These are phyloP conservation scores for Terrapene triunguis DNA, from an alignment of 2,113 vertebrate species.

Conservation along the genomic window DNA sequence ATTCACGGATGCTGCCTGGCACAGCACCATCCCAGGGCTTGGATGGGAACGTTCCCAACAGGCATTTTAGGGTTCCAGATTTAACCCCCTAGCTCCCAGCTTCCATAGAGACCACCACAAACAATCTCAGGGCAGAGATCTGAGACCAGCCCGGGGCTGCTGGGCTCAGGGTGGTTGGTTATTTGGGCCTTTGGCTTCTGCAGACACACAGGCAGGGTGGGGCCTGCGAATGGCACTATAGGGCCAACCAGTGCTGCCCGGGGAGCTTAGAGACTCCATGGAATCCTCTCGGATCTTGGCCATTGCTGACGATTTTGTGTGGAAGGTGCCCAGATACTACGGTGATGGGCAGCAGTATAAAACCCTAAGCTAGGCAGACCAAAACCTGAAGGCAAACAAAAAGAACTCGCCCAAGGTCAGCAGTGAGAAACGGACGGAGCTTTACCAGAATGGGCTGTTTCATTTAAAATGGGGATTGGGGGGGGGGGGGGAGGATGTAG, in stretches of 20 bases:
- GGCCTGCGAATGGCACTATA: not conserved
- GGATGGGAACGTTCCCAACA: not conserved
- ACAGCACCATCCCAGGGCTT: not conserved
- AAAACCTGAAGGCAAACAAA: not conserved
- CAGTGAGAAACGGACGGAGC: not conserved
- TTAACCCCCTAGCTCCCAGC: not conserved
- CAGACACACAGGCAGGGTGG: not conserved
- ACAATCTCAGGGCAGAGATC: not conserved
- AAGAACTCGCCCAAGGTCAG: not conserved
- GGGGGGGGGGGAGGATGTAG: not conserved
- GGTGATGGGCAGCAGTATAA: not conserved
- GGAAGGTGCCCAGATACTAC: not conserved
- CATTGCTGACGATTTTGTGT: not conserved
- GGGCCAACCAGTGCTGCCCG: not conserved
- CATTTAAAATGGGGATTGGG: not conserved
- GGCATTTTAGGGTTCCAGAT: not conserved
- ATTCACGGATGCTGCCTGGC: not conserved
- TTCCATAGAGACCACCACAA: not conserved
- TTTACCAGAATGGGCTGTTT: not conserved
- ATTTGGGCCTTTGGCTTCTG: not conserved
- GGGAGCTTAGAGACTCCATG: not conserved
- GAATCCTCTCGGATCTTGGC: not conserved
- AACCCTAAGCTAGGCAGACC: not conserved
- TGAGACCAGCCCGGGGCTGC: rapidly evolving
- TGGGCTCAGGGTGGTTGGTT: not conserved